Percentiles rank a stretch among this genome's conserved stretches.
These are phyloP conservation scores for Zosterops hypoxanthus DNA, from an alignment of 2,113 vertebrate species.

Conservation along the genomic window DNA sequence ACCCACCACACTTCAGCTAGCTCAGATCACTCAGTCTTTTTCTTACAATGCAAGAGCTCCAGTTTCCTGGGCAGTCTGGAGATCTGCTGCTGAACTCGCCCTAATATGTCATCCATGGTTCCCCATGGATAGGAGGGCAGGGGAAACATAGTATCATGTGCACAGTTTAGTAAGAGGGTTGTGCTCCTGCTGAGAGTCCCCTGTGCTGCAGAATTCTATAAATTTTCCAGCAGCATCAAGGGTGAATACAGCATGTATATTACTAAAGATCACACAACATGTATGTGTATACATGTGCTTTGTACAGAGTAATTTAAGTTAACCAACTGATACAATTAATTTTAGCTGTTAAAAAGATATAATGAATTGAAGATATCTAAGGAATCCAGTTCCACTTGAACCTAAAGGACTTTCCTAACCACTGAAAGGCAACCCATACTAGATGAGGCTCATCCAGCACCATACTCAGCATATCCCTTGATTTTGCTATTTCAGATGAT, in stretches of 20 bases:
- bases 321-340: neutral
- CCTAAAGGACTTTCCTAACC: neutral
- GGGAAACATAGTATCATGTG: neutral
- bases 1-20: neutral
- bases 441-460: neutral
- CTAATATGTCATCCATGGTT: neutral
- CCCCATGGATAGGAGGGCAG: neutral
- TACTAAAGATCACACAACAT: neutral
- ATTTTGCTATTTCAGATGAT: neutral
- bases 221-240: neutral
- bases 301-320: neutral
- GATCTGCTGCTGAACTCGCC: neutral
- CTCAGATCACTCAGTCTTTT: neutral
- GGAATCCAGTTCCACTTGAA: neutral
- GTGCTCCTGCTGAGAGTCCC: neutral
- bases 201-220: neutral
- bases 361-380: neutral
- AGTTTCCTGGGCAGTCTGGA: neutral
- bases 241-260: neutral
- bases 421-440: neutral
- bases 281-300: fast-evolving
- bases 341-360: neutral
- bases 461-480: neutral
- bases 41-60: neutral
- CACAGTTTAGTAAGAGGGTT: neutral